These are phyloP conservation scores for Tryphoninae sp. DNA, from an alignment of 2,888 invertebrate species.

Conservation along the genomic window DNA sequence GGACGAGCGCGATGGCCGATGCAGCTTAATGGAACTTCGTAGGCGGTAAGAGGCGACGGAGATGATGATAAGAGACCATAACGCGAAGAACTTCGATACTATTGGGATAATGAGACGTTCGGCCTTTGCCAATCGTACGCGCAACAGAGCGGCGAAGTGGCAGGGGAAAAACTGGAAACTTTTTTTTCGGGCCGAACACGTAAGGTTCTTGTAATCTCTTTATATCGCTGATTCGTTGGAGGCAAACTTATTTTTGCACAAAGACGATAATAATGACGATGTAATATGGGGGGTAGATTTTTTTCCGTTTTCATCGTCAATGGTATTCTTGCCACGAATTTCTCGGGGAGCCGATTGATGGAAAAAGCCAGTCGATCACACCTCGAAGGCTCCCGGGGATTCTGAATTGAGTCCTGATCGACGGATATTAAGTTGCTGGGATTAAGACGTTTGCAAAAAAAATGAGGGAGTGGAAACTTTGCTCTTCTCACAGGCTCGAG, in stretches of 20 bases:
- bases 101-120: slow-evolving; percentile 41
- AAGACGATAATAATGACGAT: slow-evolving; percentile 7
- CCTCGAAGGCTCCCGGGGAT: not conserved
- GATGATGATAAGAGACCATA: slow-evolving; percentile 32
- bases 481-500: slow-evolving; percentile 64
- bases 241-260: slow-evolving; percentile 30
- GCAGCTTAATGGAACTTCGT: slow-evolving; percentile 54
- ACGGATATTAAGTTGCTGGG: slow-evolving; percentile 73
- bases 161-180: slow-evolving; percentile 27
- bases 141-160: not conserved
- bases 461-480: slow-evolving; percentile 51
- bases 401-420: slow-evolving; percentile 60
- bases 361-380: slow-evolving; percentile 33
- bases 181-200: not conserved
- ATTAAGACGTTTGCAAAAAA: slow-evolving; percentile 70
- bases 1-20: slow-evolving; percentile 24
- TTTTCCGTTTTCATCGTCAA: not conserved
- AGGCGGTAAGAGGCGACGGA: slow-evolving; percentile 30
- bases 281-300: slow-evolving; percentile 37
- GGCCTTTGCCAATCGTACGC: slow-evolving; percentile 11
- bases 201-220: slow-evolving; percentile 35
- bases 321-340: slow-evolving; percentile 27
- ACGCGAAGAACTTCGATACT: slow-evolving; percentile 42
- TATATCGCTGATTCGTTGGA: not conserved
- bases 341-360: slow-evolving; percentile 21